These are phyloP conservation scores for Stratiolaelaps scimitus DNA, from an alignment of 1,140 invertebrate species.

Conservation along the genomic window DNA sequence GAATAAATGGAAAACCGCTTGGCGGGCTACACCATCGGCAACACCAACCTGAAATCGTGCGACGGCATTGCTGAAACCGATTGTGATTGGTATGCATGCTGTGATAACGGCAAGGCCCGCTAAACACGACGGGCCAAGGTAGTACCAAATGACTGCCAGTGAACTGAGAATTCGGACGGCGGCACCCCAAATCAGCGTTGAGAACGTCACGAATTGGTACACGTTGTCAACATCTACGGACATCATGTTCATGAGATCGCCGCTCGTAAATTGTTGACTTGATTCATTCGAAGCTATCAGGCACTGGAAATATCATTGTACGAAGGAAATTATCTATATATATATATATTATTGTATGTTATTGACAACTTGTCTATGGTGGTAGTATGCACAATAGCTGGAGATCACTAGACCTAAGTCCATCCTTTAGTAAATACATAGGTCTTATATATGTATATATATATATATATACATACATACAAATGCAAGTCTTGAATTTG, in stretches of 20 bases:
- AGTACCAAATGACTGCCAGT: slow-evolving; percentile 34
- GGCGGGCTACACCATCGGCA: too few species aligned
- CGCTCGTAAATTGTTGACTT: slow-evolving; percentile 33
- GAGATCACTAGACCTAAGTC: background rate
- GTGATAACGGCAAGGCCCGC: slow-evolving; percentile 43
- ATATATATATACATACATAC: background rate
- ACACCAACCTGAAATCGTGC: slow-evolving; percentile 41
- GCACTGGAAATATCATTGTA: slow-evolving; percentile 25
- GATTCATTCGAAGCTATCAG: slow-evolving; percentile 31
- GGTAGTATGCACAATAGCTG: background rate
- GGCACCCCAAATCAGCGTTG: slow-evolving; percentile 33
- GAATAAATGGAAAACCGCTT: too few species aligned
- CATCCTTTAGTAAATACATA: background rate
- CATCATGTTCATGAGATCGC: slow-evolving; percentile 37
- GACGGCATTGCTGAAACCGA: slow-evolving; percentile 40
- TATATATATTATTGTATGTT: too few species aligned
- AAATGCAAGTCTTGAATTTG: too few species aligned
- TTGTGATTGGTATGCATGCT: slow-evolving; percentile 43
- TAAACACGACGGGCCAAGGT: slow-evolving; percentile 40
- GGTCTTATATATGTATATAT: background rate
- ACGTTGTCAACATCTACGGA: slow-evolving; percentile 35
- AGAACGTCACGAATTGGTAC: slow-evolving; percentile 30
- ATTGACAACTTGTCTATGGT: background rate
- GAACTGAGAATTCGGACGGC: slow-evolving; percentile 33
- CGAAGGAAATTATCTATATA: too few species aligned